These are phyloP conservation scores for Heliconius erato DNA, from an alignment of 2,888 invertebrate genomes.

Conservation along the genomic window DNA sequence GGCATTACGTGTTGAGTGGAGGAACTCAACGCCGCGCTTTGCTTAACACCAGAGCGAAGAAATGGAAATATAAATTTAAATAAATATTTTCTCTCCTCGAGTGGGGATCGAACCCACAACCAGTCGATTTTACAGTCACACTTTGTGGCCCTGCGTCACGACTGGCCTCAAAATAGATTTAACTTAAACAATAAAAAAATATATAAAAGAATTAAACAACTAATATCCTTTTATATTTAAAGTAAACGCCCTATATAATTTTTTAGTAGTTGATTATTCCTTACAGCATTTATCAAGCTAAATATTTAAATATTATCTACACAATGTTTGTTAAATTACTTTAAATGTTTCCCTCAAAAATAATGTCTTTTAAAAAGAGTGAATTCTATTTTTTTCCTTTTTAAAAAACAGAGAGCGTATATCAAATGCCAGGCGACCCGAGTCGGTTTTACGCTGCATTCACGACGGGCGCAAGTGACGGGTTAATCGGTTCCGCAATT, in stretches of 20 bases:
- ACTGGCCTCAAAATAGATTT: background rate
- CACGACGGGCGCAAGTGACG: conserved; percentile 88
- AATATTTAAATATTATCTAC: background rate
- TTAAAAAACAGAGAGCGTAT: conserved; percentile 86
- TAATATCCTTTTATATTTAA: background rate
- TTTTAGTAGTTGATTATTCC: background rate
- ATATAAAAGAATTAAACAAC: background rate
- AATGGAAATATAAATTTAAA: no score
- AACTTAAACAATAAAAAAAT: background rate
- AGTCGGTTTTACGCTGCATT: conserved; percentile 89
- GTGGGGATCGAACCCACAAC: no score
- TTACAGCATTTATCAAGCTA: background rate
- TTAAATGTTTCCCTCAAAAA: background rate
- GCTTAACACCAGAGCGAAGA: no score
- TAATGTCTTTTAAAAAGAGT: conserved; percentile 28
- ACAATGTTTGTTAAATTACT: conserved; percentile 1
- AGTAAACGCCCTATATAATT: background rate
- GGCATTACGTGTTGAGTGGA: no score
- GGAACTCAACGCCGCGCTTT: no score
- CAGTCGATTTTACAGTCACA: no score
- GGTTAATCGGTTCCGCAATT: conserved; percentile 89
- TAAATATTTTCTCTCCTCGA: no score
- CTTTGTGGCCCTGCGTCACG: no score
- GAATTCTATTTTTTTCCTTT: conserved; percentile 48
- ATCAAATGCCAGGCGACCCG: conserved; percentile 87